phyloP scores from a whole-genome alignment of 2,113 vertebrate genomes.

The Chitala chitala region DNA sequence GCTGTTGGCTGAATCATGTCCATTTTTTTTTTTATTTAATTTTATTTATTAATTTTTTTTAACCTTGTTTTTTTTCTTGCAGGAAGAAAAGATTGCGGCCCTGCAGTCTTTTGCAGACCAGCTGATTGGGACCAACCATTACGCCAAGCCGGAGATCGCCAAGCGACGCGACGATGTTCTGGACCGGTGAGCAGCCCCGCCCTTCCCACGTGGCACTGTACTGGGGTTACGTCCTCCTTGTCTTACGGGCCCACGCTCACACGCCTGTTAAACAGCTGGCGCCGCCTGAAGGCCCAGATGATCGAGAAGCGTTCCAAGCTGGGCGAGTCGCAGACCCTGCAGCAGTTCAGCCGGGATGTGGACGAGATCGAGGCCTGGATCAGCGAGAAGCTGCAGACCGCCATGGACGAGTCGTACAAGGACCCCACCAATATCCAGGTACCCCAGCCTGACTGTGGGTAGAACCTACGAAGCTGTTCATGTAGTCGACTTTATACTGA shows the following conservation, averaged over 20 bases:
- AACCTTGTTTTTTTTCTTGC: background rate
- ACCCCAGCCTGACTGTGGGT: background rate
- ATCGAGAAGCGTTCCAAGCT: slow-evolving; percentile 95
- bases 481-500: too few species aligned
- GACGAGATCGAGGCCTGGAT: slow-evolving; percentile 99
- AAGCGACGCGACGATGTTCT: slow-evolving; percentile 85
- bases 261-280: slow-evolving; percentile 82
- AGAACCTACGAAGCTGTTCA: background rate
- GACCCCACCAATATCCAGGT: slow-evolving; percentile 99
- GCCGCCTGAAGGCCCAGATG: slow-evolving; percentile 91
- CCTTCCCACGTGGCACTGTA: background rate
- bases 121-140: slow-evolving; percentile 83
- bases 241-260: too few species aligned
- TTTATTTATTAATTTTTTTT: background rate
- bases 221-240: background rate
- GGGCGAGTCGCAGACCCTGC: slow-evolving; percentile 93
- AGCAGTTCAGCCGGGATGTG: slow-evolving; percentile 96
- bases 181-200: slow-evolving; percentile 70
- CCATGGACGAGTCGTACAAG: slow-evolving; percentile 94
- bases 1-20: background rate
- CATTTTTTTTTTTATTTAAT: too few species aligned
- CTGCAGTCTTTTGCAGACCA: slow-evolving; percentile 95
- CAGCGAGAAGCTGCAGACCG: slow-evolving; percentile 97
- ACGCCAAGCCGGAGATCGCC: slow-evolving; percentile 83
- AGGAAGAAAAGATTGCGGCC: slow-evolving; percentile 98